Base-by-base conservation (phyloP, 2,888 invertebrate genomes). In the Auanema sp. region DNA sequence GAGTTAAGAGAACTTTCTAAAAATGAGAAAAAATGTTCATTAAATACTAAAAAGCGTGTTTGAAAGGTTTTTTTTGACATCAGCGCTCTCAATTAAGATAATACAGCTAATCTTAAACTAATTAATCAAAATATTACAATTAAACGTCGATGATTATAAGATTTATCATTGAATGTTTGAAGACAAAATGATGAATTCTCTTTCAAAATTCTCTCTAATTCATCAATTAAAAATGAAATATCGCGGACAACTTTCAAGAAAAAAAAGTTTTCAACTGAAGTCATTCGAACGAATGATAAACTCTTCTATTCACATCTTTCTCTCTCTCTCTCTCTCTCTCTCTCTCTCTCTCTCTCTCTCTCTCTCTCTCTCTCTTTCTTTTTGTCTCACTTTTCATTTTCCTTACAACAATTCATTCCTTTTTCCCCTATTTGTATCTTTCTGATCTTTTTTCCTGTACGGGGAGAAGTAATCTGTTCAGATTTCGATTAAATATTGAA, bases 381-480 rank as follows among this genome's bases (percentile, higher is more conserved):
- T 21, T 47, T 21, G 8, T 42, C 47, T 55, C 60, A 60, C 55
- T 60, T 60, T 54, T 60, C 54, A 60, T 54, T 55, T 60, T 54
- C 44, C 54, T 54, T 55, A 51, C 54, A 47, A 55, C 47, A 49
- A 54, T 42, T 47, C 24, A n/a, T 23, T 55, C 44, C 49, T 54
- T 54, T 40, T 60, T 43, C 41, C 47, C 49, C 47, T 24, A 51
- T 59, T 47, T 60, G 60, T 60, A 60, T 60, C 55, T 55, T 53
- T 55, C 53, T 53, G 60, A n/a, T 53, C 23, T 24, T 33, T 53
- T 16, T 23, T n/a, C 1, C 23, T 18, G 8, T 33, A 33, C 33
- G 33, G 33, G 33, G n/a, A n/a, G n/a, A n/a, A 33, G 33, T 33
- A 33, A 33, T 33, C 33, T 33, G 33, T 33, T 33, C 33, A 33